Conservation (phyloP, 2,113 vertebrate genomes). For the Ornithorhynchus anatinus region DNA sequence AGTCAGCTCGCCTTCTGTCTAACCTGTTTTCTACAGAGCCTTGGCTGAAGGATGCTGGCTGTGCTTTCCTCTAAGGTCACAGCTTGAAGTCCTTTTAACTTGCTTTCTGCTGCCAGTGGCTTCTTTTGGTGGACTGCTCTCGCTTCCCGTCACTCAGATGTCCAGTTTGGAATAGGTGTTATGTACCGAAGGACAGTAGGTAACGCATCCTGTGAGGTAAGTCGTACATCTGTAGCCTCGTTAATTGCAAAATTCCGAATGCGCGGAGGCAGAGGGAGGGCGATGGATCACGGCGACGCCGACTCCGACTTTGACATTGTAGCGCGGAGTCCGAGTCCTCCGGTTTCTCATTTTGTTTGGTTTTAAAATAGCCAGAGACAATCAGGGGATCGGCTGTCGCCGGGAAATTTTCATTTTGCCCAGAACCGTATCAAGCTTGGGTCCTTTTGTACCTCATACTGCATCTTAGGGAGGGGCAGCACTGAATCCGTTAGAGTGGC, state of each 20-base stretch:
- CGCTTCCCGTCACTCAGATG: slow-evolving; percentile 39
- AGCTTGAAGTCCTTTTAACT: slow-evolving; percentile 78
- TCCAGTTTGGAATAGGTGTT: slow-evolving; percentile 57
- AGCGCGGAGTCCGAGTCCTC: slow-evolving; percentile 40
- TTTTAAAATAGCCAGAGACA: too few relatives aligned
- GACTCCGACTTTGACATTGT: slow-evolving; percentile 36
- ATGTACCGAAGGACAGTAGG: slow-evolving; percentile 51
- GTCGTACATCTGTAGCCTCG: slow-evolving; percentile 31
- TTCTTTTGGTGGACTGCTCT: slow-evolving; percentile 46
- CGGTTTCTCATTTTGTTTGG: not conserved
- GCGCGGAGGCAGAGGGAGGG: slow-evolving; percentile 54
- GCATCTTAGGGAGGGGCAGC: slow-evolving; percentile 60
- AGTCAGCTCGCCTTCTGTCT: slow-evolving; percentile 59
- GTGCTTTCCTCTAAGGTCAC: slow-evolving; percentile 80
- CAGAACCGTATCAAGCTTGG: slow-evolving; percentile 3
- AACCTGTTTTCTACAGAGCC: slow-evolving; percentile 66
- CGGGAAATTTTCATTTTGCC: slow-evolving; percentile 23
- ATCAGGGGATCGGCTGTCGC: slow-evolving; percentile 11
- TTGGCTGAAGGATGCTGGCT: slow-evolving; percentile 69
- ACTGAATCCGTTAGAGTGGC: not conserved
- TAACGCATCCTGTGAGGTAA: slow-evolving; percentile 69
- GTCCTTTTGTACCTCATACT: slow-evolving; percentile 27
- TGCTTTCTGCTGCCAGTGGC: slow-evolving; percentile 74
- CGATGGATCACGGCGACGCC: slow-evolving; percentile 41
- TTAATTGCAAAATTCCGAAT: slow-evolving; percentile 29